Evolutionary conservation across 23 tunicate genomes (phyloP).

Genomic region (Pegea sp.): DNA sequence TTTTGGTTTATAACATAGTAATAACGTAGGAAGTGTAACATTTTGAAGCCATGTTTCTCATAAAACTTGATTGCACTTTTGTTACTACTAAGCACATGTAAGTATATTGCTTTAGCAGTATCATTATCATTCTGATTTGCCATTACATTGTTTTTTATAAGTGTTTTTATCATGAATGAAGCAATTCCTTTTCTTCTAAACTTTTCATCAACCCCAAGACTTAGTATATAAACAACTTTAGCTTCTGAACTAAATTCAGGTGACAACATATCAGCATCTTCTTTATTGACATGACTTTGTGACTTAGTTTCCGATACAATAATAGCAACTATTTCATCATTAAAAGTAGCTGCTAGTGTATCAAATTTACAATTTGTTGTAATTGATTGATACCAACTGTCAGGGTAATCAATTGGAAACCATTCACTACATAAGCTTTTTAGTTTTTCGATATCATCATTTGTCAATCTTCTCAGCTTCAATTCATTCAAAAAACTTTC

Average conservation of each 20-base stretch:
- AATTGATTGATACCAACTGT: conserved; percentile 46
- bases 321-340: conserved; percentile 52
- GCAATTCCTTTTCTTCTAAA: conserved; percentile 64
- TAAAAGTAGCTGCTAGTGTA: conserved; percentile 44
- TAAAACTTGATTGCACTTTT: conserved; percentile 52
- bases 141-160: conserved; percentile 3
- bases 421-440: conserved; percentile 46
- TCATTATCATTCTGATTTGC: neutral
- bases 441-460: conserved; percentile 29
- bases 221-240: conserved; percentile 57
- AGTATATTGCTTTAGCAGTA: conserved; percentile 50
- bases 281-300: conserved; percentile 42
- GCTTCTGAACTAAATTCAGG: conserved; percentile 26
- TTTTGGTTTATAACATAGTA: conserved; percentile 52
- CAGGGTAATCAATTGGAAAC: conserved; percentile 77
- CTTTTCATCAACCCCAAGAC: conserved; percentile 35
- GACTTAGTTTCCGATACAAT: conserved; percentile 70
- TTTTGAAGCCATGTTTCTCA: conserved; percentile 33
- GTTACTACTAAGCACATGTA: conserved; percentile 59
- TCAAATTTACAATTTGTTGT: conserved; percentile 36
- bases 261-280: conserved; percentile 36
- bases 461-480: conserved; percentile 13
- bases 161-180: conserved; percentile 18
- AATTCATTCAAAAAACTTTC: conserved; percentile 11
- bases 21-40: conserved; percentile 34